A percentile compares a stretch with the other conserved stretches of the same genome.
Conservation (phyloP, 1,140 invertebrate genomes). For the Anthonomus grandis region DNA sequence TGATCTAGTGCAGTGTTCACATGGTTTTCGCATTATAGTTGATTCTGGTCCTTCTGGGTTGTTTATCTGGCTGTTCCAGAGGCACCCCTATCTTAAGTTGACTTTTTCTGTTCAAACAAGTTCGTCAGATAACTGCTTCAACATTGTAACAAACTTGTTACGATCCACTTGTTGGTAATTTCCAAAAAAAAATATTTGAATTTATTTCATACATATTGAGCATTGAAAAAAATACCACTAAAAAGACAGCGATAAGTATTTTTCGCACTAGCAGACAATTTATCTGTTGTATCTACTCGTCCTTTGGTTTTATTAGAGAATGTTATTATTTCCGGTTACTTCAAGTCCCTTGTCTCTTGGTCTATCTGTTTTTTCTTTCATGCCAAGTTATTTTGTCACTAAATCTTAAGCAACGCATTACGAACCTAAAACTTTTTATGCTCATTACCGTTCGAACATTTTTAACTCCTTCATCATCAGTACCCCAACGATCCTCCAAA, state of each 20-base stretch:
- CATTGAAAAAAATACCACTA: not conserved
- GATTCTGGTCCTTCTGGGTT: not conserved
- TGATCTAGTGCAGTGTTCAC: not conserved
- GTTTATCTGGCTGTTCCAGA: not conserved
- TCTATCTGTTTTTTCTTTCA: not conserved
- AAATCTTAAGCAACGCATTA: not conserved
- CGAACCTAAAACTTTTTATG: not conserved
- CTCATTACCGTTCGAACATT: not conserved
- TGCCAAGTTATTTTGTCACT: not conserved
- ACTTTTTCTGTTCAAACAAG: not conserved
- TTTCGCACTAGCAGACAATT: not conserved
- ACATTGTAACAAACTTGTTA: not conserved
- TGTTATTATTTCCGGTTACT: not conserved
- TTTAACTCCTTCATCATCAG: not conserved
- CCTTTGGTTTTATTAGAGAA: not conserved
- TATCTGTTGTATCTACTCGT: not conserved
- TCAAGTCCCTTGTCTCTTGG: too few relatives aligned
- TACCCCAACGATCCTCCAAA: not conserved
- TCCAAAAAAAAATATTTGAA: not conserved
- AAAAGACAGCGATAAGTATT: not conserved
- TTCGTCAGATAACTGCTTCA: not conserved
- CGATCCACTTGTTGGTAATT: not conserved
- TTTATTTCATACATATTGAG: not conserved
- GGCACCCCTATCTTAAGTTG: not conserved
- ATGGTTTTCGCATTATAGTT: not conserved